phyloP scores from a whole-genome alignment of 2,113 vertebrate genomes.

The Oncorhynchus masou region DNA sequence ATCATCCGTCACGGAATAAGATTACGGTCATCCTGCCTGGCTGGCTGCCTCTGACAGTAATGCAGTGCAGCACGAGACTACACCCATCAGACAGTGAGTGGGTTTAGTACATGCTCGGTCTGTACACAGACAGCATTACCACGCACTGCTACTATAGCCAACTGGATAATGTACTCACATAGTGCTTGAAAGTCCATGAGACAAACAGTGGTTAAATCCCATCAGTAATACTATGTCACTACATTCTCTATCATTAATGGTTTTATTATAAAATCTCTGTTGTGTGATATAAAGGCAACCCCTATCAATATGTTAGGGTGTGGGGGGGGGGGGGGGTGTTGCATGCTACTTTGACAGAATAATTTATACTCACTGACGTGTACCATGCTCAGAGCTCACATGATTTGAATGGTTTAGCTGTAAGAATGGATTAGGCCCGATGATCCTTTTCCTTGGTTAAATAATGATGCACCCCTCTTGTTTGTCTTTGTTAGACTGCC shows the following conservation, averaged over 20 bases:
- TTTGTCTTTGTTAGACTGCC: slow-evolving; percentile 3
- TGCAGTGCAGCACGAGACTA: background rate
- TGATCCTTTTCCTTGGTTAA: background rate
- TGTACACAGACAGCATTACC: background rate
- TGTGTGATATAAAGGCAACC: background rate
- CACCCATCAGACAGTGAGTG: background rate
- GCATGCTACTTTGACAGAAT: background rate
- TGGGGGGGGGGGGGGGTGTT: background rate
- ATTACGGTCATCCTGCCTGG: background rate
- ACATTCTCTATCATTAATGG: background rate
- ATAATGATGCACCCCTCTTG: background rate
- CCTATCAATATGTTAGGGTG: background rate
- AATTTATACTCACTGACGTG: background rate
- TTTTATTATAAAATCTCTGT: background rate
- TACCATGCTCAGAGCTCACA: background rate
- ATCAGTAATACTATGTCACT: background rate
- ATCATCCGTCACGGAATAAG: slow-evolving; percentile 11
- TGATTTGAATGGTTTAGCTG: background rate
- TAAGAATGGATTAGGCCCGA: background rate
- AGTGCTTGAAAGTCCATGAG: background rate
- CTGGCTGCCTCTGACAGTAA: background rate
- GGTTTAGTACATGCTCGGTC: background rate
- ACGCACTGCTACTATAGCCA: background rate
- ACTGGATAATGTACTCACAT: background rate
- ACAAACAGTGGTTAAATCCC: background rate